Evolutionary conservation across 2,888 invertebrate species (phyloP).

Genomic region (Drosophila sordidula): DNA sequence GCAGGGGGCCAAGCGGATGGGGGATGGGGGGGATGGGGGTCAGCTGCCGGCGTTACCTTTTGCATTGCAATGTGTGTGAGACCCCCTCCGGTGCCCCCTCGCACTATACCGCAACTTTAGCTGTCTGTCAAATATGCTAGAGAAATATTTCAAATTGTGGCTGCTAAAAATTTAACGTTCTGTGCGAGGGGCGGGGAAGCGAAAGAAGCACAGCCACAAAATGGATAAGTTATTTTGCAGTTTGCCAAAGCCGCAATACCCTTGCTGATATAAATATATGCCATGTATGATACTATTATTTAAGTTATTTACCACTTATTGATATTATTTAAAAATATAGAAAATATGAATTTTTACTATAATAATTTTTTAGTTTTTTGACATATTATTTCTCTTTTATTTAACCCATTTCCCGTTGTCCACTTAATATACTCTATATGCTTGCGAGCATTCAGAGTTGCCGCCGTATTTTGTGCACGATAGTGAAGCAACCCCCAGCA

Average conservation of each 20-base stretch:
- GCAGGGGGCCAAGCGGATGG: too few relatives aligned
- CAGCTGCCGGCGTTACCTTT: slow-evolving; percentile 49
- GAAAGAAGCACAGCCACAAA: not conserved
- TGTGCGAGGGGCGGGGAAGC: slow-evolving; percentile 7
- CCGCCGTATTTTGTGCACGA: not conserved
- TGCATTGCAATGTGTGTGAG: slow-evolving; percentile 61
- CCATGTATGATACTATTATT: too few relatives aligned
- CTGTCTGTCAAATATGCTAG: slow-evolving; percentile 80
- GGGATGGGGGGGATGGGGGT: not conserved
- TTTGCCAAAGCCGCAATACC: not conserved
- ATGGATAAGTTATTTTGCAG: not conserved
- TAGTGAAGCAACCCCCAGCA: not conserved
- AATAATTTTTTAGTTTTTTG: too few relatives aligned
- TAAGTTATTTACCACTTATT: not conserved
- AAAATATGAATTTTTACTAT: too few relatives aligned
- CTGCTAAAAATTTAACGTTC: slow-evolving; percentile 77
- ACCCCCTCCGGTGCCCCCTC: not conserved
- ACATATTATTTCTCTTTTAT: too few relatives aligned
- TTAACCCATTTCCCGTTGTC: too few relatives aligned
- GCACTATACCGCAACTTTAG: slow-evolving; percentile 67
- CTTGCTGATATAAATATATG: not conserved
- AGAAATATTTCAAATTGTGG: slow-evolving; percentile 80
- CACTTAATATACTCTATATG: too few relatives aligned
- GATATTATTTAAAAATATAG: too few relatives aligned
- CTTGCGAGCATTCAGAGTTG: not conserved